Evolutionary conservation across 2,888 invertebrate genomes (phyloP).

Genomic region (Watsonalla cultraria): DNA sequence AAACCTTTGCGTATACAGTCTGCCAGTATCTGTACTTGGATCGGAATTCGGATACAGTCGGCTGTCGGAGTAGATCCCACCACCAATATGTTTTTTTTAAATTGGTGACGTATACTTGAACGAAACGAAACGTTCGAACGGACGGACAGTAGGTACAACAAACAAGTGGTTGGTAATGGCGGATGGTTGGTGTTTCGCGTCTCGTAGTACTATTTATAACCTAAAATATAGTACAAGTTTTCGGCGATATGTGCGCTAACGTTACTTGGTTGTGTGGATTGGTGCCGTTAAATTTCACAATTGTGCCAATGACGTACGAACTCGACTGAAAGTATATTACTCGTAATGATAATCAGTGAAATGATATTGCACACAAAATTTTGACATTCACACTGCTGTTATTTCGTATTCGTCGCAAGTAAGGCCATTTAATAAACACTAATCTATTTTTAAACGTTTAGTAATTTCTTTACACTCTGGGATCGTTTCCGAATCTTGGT

Average conservation of each 20-base stretch:
- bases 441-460: constrained; percentile 79
- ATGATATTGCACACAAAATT: constrained; percentile 77
- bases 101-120: constrained; percentile 73
- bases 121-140: constrained; percentile 32
- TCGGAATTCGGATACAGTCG: background rate
- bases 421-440: constrained; percentile 79
- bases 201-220: constrained; percentile 79
- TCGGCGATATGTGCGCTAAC: constrained; percentile 79
- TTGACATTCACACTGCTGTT: constrained; percentile 78
- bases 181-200: constrained; percentile 77
- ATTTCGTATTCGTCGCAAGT: constrained; percentile 78
- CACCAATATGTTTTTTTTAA: constrained; percentile 38
- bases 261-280: constrained; percentile 73
- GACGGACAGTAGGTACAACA: constrained; percentile 46
- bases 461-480: constrained; percentile 77
- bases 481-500: constrained; percentile 71
- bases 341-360: constrained; percentile 73
- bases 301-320: constrained; percentile 73
- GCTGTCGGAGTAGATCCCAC: constrained; percentile 1
- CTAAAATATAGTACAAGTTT: constrained; percentile 79
- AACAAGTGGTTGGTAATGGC: constrained; percentile 77
- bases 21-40: too few relatives aligned
- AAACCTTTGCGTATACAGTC: too few relatives aligned
- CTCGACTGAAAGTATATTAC: constrained; percentile 64
- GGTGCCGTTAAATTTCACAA: constrained; percentile 71